Base-by-base conservation (phyloP, 2,888 invertebrate genomes). In the Rhagophthalmus giganteus region DNA sequence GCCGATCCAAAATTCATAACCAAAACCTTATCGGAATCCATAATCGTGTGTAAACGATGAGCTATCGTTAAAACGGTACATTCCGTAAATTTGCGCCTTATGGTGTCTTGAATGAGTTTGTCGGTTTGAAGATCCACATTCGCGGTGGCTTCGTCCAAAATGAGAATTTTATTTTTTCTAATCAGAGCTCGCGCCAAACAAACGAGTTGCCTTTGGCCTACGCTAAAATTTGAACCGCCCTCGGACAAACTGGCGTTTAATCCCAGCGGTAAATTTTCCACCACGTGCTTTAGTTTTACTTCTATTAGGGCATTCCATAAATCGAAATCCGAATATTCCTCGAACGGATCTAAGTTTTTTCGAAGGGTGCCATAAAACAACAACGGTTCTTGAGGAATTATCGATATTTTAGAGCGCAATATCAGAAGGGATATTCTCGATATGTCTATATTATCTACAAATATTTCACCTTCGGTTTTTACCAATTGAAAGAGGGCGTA, bases 331-430 rank as follows among this genome's bases (percentile, higher is more conserved):
- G 82, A 77, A 66, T 87, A 88, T 64, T 86, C 84, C 54, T 87
- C 83, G 69, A 93, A 93, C 1, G 94, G 94, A 76, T 94, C 94
- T 46, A 95, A 79, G 76, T 95, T 95, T 66, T 86, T 86, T 2
- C 94, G 78, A 77, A 95, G 80, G 2, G 90, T 86, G 24, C 93
- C 94, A 0, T 90, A 88, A 75, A 95, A 91, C 41, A 92, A 74
- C 47, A 90, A 87, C 0, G 91, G 91, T 67, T 91, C 90, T 72
- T 92, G 91, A 0, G 91, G 91, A 27, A 92, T 91, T 64, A 92
- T 91, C 5, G 90, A 88, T 51, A 92, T 81, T 68, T 83, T 85
- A 12, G 86, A 84, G 38, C 91, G 81, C 9, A 91, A 78, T 69
- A 86, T 82, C 61, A 86, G 84, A 16, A 91, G 76, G 0, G 89